Conservation (phyloP, 2,888 invertebrate genomes). For the Ptychoptera albimana region DNA sequence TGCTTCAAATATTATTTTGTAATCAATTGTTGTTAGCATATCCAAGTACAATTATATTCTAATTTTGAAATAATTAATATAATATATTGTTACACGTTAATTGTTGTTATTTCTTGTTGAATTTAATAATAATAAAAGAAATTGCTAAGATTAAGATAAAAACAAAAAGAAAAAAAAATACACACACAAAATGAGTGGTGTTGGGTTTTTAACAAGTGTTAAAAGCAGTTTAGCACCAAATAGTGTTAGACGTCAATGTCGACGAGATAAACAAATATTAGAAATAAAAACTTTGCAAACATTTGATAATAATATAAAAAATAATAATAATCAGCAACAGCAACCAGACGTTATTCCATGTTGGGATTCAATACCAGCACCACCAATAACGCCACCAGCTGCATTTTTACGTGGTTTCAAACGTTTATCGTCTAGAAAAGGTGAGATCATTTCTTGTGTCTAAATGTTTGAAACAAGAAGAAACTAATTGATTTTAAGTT, state of each 20-base stretch:
- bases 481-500: no score
- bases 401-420: conserved; percentile 47
- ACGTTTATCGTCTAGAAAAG: conserved; percentile 21
- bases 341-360: conserved; percentile 38
- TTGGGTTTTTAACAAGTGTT: conserved; percentile 42
- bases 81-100: no score
- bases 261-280: conserved; percentile 43
- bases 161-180: no score
- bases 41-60: no score
- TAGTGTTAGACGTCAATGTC: conserved; percentile 40
- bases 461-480: background rate
- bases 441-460: conserved; percentile 11
- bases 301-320: no score
- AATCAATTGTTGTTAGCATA: no score
- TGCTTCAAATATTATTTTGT: no score
- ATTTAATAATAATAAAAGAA: no score
- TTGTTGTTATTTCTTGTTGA: no score
- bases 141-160: no score
- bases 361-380: conserved; percentile 37
- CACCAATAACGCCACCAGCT: conserved; percentile 51
- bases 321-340: conserved; percentile 18
- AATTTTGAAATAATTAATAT: no score
- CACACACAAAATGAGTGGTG: conserved; percentile 35
- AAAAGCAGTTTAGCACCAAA: conserved; percentile 42
- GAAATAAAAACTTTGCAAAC: conserved; percentile 20